Conservation (phyloP, 2,888 invertebrate species). For the Adelphocoris suturalis region DNA sequence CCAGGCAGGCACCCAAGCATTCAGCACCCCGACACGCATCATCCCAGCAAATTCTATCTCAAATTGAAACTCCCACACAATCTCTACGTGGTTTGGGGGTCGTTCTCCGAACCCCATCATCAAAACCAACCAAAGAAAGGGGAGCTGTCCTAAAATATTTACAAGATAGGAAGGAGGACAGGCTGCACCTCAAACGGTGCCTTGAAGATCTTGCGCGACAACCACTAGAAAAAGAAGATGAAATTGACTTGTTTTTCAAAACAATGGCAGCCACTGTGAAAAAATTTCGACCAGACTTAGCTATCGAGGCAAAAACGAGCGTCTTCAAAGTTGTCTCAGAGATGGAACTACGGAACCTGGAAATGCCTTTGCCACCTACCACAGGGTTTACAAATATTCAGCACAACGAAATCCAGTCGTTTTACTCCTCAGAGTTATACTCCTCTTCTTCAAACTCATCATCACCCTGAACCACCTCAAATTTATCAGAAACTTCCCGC, state of each 20-base stretch:
- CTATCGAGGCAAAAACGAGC: constrained; percentile 58
- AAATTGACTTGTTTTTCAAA: constrained; percentile 62
- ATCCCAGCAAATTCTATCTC: neutral
- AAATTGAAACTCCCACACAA: neutral
- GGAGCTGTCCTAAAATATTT: constrained; percentile 42
- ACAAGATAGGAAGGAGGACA: constrained; percentile 46
- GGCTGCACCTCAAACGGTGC: constrained; percentile 16
- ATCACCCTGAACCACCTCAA: too few species aligned
- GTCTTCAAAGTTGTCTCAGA: constrained; percentile 66
- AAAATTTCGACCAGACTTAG: constrained; percentile 67
- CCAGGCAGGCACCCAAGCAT: constrained; percentile 3
- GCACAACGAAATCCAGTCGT: too few species aligned
- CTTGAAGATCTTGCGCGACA: neutral
- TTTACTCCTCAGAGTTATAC: too few species aligned
- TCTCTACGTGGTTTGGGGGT: neutral
- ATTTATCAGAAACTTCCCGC: too few species aligned
- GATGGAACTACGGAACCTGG: constrained; percentile 54
- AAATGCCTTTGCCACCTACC: neutral
- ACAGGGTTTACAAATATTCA: neutral
- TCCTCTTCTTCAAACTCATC: too few species aligned
- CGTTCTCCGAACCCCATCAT: constrained; percentile 21
- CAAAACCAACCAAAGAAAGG: constrained; percentile 31
- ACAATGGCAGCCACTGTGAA: constrained; percentile 67
- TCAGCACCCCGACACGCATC: neutral
- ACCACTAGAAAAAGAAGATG: constrained; percentile 35